Conservation (phyloP, 2,797 vertebrate genomes). For the Alcedo atthis region DNA sequence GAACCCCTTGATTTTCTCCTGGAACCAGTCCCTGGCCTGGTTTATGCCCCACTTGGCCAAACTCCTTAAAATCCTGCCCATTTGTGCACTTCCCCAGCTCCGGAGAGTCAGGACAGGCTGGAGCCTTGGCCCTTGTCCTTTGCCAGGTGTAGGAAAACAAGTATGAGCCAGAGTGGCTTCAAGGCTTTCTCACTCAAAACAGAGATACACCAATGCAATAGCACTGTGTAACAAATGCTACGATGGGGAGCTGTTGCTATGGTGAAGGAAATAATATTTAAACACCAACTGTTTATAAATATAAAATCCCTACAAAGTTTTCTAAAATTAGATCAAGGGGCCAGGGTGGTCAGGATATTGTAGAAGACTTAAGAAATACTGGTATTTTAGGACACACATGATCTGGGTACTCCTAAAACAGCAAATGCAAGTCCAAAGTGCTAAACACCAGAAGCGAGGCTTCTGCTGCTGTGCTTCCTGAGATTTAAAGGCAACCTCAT, state of each 20-base stretch:
- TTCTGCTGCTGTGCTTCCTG: neutral
- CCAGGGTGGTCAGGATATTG: conserved; percentile 23
- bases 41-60: neutral
- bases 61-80: conserved; percentile 12
- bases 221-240: conserved; percentile 21
- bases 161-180: neutral
- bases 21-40: neutral
- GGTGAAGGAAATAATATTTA: conserved; percentile 63
- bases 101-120: neutral
- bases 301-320: conserved; percentile 52
- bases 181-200: conserved; percentile 40
- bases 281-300: conserved; percentile 60
- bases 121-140: neutral
- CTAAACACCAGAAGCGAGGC: neutral
- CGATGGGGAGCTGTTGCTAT: conserved; percentile 21
- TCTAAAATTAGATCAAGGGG: conserved; percentile 50
- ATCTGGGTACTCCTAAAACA: neutral
- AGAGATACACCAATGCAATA: conserved; percentile 17
- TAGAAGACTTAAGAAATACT: conserved; percentile 24
- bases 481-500: neutral
- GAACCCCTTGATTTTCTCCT: neutral
- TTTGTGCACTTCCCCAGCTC: neutral
- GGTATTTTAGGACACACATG: conserved; percentile 14
- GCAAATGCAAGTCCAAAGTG: neutral
- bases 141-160: neutral